phyloP scores from a whole-genome alignment of 1,140 invertebrate species.

The Drosophila equinoxialis region DNA sequence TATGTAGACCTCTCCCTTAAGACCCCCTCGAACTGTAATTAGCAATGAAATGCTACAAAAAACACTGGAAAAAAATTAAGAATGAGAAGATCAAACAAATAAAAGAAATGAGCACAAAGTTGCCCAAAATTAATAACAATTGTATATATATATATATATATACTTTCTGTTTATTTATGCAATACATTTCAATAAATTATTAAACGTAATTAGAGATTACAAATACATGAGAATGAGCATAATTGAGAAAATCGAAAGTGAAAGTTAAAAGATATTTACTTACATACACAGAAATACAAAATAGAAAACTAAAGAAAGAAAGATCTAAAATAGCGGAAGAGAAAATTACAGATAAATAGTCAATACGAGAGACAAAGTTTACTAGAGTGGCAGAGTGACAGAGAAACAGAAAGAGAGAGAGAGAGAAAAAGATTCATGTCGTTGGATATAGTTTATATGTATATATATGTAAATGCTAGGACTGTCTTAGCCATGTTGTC shows the following conservation, averaged over 20 bases:
- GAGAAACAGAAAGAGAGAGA: constrained; percentile 4
- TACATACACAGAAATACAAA: constrained; percentile 10
- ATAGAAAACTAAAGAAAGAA: background rate
- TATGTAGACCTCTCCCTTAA: constrained; percentile 31
- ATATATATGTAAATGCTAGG: constrained; percentile 7
- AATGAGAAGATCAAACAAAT: constrained; percentile 29
- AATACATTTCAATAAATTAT: constrained; percentile 65
- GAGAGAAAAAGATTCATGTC: constrained; percentile 22
- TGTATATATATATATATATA: constrained; percentile 30
- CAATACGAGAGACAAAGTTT: background rate
- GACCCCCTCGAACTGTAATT: constrained; percentile 40
- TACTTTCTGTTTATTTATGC: constrained; percentile 41
- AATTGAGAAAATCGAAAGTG: constrained; percentile 38
- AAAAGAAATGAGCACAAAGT: constrained; percentile 55
- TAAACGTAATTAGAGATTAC: constrained; percentile 53
- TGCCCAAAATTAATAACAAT: constrained; percentile 50
- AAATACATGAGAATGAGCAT: constrained; percentile 28
- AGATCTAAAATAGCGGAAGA: background rate
- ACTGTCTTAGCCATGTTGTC: constrained; percentile 13
- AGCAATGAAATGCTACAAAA: constrained; percentile 77
- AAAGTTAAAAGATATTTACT: constrained; percentile 24
- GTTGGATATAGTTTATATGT: constrained; percentile 24
- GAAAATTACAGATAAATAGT: background rate
- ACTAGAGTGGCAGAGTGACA: background rate
- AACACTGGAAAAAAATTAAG: constrained; percentile 50